These are phyloP conservation scores for Volucella inflata DNA, from an alignment of 2,888 invertebrate genomes.

Conservation along the genomic window DNA sequence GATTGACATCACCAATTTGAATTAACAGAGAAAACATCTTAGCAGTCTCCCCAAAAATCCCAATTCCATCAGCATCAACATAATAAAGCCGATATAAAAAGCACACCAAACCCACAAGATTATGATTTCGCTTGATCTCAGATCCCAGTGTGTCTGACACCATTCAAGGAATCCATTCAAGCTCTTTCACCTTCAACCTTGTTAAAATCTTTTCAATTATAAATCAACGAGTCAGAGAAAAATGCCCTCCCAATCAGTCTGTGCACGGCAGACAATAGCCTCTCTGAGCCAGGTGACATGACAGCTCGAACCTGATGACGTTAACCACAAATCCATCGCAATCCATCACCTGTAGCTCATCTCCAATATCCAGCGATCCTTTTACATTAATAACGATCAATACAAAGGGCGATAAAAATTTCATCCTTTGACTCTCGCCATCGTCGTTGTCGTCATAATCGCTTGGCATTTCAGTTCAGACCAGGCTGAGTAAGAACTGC, in stretches of 20 bases:
- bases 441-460: slow-evolving; percentile 35
- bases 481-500: slow-evolving; percentile 60
- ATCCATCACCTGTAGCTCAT: slow-evolving; percentile 46
- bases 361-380: slow-evolving; percentile 51
- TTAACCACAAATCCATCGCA: slow-evolving; percentile 66
- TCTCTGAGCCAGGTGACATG: slow-evolving; percentile 61
- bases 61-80: slow-evolving; percentile 54
- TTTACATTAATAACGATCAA: slow-evolving; percentile 37
- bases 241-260: slow-evolving; percentile 58
- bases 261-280: slow-evolving; percentile 42
- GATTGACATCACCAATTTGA: too few relatives aligned
- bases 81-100: slow-evolving; percentile 42
- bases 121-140: slow-evolving; percentile 52
- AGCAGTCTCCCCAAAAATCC: slow-evolving; percentile 43
- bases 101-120: slow-evolving; percentile 56
- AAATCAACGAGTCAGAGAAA: slow-evolving; percentile 65
- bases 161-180: slow-evolving; percentile 43
- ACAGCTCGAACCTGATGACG: slow-evolving; percentile 56
- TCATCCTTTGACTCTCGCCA: slow-evolving; percentile 20
- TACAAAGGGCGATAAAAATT: slow-evolving; percentile 64
- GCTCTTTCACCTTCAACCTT: slow-evolving; percentile 74
- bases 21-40: slow-evolving; percentile 4
- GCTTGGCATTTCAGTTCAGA: slow-evolving; percentile 48
- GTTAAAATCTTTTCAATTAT: slow-evolving; percentile 76
- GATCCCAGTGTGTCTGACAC: neutral